Base-by-base conservation (phyloP, 2,888 invertebrate genomes). In the Ceraclea dissimilis region DNA sequence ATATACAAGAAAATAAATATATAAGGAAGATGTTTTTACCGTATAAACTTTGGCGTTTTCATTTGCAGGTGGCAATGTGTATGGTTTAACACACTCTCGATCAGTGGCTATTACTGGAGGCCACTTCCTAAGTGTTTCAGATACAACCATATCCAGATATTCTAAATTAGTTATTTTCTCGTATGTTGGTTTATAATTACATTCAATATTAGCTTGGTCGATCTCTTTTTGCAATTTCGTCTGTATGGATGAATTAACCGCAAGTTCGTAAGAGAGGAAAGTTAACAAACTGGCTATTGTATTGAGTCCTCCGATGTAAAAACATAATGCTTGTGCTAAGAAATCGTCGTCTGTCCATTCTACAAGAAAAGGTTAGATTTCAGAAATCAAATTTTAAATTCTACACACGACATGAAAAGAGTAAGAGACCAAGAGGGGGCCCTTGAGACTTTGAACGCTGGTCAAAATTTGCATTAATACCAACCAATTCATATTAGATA, bases 41-140 rank as follows among this genome's bases (percentile, higher is more conserved):
- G 49, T 22, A 16, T 22, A 26, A 11, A 20, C 4, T 44, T 52
- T 55, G 20, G 55, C 52, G 1, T 54, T 49, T 10, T 51, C 49
- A 20, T 31, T 21, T 31, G 55, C 31, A 17, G 58, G 52, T 11
- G 58, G 55, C 47, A 48, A 67, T 11, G 49, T 67, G 31, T 70
- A 71, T 0, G 65, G 63, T 39, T 68, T 68, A 2, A 61, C 62
- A 33, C 70, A 70, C 2, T 65, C 43, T 17, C 72, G 65, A 54
- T 72, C 72, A 0, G 66, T 46, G 1, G 65, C 43, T 0, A 62
- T 6, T 0, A 47, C 51, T 10, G 66, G 63, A 1, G 70, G 67
- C 55, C 67, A 67, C 18, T 65, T 52, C 2, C 71, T 63, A 2
- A 70, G 52, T 2, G 66, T 59, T 51, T 71, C 70, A 53, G 64